Conservation (phyloP, 2,888 invertebrate species). For the Hartigia nigra region DNA sequence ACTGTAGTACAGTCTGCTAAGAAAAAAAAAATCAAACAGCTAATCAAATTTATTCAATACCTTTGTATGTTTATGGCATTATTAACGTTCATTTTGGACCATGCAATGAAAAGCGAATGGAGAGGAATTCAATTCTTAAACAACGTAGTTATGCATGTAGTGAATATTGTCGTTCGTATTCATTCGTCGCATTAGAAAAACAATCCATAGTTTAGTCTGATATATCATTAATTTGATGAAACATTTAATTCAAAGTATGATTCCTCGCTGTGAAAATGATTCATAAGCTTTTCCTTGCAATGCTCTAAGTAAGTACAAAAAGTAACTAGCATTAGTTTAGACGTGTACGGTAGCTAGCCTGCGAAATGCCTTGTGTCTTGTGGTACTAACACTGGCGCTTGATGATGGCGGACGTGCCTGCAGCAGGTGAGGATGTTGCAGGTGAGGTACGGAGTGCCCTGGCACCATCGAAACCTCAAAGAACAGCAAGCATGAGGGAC, state of each 20-base stretch:
- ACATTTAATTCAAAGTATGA: not conserved
- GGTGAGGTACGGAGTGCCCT: slow-evolving; percentile 86
- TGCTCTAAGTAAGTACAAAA: slow-evolving; percentile 14
- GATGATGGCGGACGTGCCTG: slow-evolving; percentile 63
- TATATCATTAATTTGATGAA: not conserved
- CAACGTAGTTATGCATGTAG: not conserved
- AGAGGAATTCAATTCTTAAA: not conserved
- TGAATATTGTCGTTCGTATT: not conserved
- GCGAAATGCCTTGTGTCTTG: slow-evolving; percentile 63
- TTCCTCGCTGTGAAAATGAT: not conserved
- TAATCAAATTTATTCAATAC: not conserved
- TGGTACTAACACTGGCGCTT: slow-evolving; percentile 64
- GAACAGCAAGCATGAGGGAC: slow-evolving; percentile 88
- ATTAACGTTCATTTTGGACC: not conserved
- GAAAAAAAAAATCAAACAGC: not conserved
- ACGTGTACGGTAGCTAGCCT: slow-evolving; percentile 48
- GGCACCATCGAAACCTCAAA: slow-evolving; percentile 85
- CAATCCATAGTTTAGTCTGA: not conserved
- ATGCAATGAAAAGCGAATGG: not conserved
- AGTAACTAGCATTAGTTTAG: slow-evolving; percentile 27
- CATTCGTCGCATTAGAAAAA: not conserved
- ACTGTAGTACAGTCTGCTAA: not conserved
- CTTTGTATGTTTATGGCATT: not conserved
- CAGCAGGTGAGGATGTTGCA: slow-evolving; percentile 68
- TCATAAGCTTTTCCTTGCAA: not conserved